phyloP scores from a whole-genome alignment of 2,888 invertebrate species.

The Morpho deidamia region DNA sequence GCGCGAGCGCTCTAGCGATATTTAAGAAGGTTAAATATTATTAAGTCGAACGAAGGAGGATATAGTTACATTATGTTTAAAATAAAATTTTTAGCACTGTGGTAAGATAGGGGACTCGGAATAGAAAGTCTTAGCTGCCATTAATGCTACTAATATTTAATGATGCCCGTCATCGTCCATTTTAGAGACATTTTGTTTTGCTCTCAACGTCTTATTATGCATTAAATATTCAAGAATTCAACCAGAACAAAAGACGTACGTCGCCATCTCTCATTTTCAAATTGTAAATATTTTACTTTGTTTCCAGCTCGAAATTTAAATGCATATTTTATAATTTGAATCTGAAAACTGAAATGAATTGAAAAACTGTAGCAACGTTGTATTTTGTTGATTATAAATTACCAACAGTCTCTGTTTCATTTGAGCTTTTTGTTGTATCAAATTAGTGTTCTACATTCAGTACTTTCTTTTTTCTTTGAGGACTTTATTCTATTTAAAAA shows the following conservation, averaged over 20 bases:
- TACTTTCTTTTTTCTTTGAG: no score
- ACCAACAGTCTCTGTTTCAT: no score
- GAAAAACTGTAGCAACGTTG: background rate
- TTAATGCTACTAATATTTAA: conserved; percentile 4
- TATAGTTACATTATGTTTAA: no score
- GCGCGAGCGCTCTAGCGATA: no score
- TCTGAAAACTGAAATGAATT: background rate
- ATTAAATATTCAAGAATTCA: conserved; percentile 5
- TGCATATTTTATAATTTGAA: background rate
- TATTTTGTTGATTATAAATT: background rate
- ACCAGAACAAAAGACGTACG: conserved; percentile 3
- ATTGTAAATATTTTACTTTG: conserved; percentile 2
- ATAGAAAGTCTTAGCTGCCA: conserved; percentile 2
- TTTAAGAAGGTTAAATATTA: no score
- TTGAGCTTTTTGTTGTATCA: no score
- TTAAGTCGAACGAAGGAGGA: no score
- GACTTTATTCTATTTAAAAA: no score
- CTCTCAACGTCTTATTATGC: background rate
- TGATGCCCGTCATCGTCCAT: background rate
- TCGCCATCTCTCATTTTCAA: background rate
- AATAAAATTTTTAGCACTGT: no score
- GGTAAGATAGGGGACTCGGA: background rate
- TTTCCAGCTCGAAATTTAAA: background rate
- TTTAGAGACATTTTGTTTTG: background rate
- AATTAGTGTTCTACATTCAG: no score